Percentiles rank a stretch among this genome's conserved stretches.
phyloP scores from a whole-genome alignment of 1,140 invertebrate genomes.

The Geopemphigus sp. region DNA sequence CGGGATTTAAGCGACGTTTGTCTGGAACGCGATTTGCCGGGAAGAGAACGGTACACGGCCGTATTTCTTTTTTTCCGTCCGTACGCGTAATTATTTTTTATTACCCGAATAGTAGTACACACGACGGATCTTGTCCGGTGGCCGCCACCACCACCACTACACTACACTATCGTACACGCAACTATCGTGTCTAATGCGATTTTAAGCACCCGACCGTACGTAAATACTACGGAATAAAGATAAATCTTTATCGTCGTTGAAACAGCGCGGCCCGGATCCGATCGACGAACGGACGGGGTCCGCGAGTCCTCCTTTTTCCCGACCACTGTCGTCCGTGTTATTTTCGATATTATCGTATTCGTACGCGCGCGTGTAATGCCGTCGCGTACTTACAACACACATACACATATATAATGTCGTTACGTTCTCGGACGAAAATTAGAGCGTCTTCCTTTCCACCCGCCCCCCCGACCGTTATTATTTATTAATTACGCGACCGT shows the following conservation, averaged over 20 bases:
- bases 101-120: slow-evolving; percentile 26
- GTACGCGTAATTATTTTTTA: slow-evolving; percentile 39
- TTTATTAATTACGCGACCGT: too few relatives aligned
- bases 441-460: too few relatives aligned
- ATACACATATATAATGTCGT: too few relatives aligned
- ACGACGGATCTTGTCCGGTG: slow-evolving; percentile 17
- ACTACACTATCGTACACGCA: not conserved
- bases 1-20: slow-evolving; percentile 27
- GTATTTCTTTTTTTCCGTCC: not conserved
- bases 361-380: too few relatives aligned
- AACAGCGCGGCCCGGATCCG: not conserved
- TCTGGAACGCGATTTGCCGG: slow-evolving; percentile 2
- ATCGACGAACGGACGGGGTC: too few relatives aligned
- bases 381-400: too few relatives aligned
- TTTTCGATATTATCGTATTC: not conserved
- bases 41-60: not conserved
- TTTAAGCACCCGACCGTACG: slow-evolving; percentile 26
- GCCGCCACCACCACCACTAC: not conserved
- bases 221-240: too few relatives aligned
- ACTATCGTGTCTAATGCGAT: slow-evolving; percentile 14
- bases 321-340: not conserved
- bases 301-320: not conserved
- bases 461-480: too few relatives aligned
- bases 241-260: not conserved
- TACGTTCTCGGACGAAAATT: too few relatives aligned